Conservation (phyloP, 2,113 vertebrate genomes). For the Catagonus wagneri region DNA sequence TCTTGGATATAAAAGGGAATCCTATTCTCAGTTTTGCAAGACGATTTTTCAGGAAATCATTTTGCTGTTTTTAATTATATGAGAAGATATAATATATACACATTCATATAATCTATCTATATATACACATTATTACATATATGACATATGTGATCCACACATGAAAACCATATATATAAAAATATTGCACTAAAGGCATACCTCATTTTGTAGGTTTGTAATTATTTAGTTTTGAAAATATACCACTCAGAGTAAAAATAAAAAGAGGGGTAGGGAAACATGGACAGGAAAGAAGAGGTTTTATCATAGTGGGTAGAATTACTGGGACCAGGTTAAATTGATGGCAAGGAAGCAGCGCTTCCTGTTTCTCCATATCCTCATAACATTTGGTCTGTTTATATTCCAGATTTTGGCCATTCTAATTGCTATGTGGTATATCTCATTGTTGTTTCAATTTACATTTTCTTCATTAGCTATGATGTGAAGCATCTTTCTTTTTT, state of each 20-base stretch:
- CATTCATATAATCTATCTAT: background rate
- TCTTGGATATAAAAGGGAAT: background rate
- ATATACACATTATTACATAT: background rate
- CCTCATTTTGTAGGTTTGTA: background rate
- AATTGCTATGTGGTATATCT: too few species aligned
- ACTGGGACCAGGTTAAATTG: fast-evolving
- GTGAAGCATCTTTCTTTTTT: too few species aligned
- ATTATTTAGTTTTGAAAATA: background rate
- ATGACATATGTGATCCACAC: background rate
- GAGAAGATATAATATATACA: background rate
- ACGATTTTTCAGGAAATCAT: background rate
- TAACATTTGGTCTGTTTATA: too few species aligned
- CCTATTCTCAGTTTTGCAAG: background rate
- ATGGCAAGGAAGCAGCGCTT: background rate
- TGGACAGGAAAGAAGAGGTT: background rate
- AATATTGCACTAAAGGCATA: background rate
- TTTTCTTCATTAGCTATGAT: too few species aligned
- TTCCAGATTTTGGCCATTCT: too few species aligned
- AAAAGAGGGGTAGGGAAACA: background rate
- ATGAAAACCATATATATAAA: background rate
- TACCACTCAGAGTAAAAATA: background rate
- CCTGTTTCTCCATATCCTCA: background rate
- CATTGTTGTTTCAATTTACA: too few species aligned
- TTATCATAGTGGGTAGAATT: background rate
- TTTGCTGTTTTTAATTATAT: slow-evolving; percentile 11